Percentiles rank a stretch among this genome's conserved stretches.
Evolutionary conservation across 2,888 invertebrate genomes (phyloP).

Genomic region (Eurytoma adleriae): DNA sequence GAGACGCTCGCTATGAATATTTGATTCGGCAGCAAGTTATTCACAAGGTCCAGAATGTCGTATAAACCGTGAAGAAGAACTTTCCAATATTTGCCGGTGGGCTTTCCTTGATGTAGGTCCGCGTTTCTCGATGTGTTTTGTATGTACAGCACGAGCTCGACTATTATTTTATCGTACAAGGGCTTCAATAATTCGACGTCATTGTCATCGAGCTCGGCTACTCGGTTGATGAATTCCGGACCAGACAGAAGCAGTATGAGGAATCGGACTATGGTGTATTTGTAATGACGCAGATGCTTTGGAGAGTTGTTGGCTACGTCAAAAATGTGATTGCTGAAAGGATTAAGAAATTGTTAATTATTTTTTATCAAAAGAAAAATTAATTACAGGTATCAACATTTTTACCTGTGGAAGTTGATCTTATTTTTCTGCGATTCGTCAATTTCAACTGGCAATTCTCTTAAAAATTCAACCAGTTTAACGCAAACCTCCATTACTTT

Average conservation of each 20-base stretch:
- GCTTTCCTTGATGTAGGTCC: conserved; percentile 80
- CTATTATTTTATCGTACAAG: conserved; percentile 83
- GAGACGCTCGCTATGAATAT: conserved; percentile 89
- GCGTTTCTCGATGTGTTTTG: conserved; percentile 81
- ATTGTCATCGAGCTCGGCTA: conserved; percentile 78
- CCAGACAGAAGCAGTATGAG: conserved; percentile 84
- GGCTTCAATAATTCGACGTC: conserved; percentile 79
- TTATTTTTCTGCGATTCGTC: conserved; percentile 71
- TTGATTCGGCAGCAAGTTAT: conserved; percentile 86
- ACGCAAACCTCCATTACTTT: conserved; percentile 82
- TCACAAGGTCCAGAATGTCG: conserved; percentile 85
- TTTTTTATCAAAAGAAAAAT: conserved; percentile 6
- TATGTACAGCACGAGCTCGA: conserved; percentile 83
- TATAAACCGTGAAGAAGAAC: conserved; percentile 87
- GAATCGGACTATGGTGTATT: conserved; percentile 87
- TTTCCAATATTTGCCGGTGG: conserved; percentile 87
- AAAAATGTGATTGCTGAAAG: conserved; percentile 77
- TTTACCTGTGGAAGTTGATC: conserved; percentile 43
- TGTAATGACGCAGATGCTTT: conserved; percentile 90
- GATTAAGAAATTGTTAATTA: conserved; percentile 20
- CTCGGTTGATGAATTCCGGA: conserved; percentile 83
- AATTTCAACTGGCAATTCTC: conserved; percentile 82
- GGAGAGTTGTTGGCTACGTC: conserved; percentile 82
- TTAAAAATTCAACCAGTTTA: conserved; percentile 82
- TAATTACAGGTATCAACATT: conserved; percentile 7